Percentiles rank a stretch among this genome's conserved stretches.
phyloP scores from a whole-genome alignment of 2,113 vertebrate species.

The Lepidothrix coronata region DNA sequence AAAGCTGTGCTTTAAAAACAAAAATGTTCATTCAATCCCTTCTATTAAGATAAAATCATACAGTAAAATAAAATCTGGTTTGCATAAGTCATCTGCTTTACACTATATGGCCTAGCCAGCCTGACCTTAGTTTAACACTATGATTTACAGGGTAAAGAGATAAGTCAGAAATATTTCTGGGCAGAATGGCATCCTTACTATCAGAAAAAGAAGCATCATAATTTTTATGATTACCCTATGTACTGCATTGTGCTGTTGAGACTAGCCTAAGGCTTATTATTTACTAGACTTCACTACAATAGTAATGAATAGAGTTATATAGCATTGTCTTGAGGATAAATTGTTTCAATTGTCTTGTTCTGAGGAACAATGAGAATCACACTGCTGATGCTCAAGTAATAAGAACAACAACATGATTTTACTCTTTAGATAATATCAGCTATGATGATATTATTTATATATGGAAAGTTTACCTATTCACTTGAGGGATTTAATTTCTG shows the following conservation, averaged over 20 bases:
- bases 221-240: not conserved
- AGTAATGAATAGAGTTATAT: slow-evolving; percentile 42
- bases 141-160: not conserved
- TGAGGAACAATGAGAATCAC: slow-evolving; percentile 21
- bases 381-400: not conserved
- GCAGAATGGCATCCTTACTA: not conserved
- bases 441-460: not conserved
- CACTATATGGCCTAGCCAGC: not conserved
- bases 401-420: slow-evolving; percentile 16
- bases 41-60: not conserved
- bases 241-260: not conserved
- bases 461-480: not conserved
- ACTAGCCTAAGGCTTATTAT: not conserved
- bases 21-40: not conserved
- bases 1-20: not conserved
- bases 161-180: not conserved
- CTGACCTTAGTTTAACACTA: not conserved
- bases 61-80: not conserved
- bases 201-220: not conserved
- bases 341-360: slow-evolving; percentile 65
- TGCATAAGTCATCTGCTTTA: not conserved
- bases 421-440: slow-evolving; percentile 1
- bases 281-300: slow-evolving; percentile 1
- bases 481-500: not conserved
- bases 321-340: slow-evolving; percentile 53